Evolutionary conservation across 2,888 invertebrate species (phyloP).

Genomic region (Apotomis turbidana): DNA sequence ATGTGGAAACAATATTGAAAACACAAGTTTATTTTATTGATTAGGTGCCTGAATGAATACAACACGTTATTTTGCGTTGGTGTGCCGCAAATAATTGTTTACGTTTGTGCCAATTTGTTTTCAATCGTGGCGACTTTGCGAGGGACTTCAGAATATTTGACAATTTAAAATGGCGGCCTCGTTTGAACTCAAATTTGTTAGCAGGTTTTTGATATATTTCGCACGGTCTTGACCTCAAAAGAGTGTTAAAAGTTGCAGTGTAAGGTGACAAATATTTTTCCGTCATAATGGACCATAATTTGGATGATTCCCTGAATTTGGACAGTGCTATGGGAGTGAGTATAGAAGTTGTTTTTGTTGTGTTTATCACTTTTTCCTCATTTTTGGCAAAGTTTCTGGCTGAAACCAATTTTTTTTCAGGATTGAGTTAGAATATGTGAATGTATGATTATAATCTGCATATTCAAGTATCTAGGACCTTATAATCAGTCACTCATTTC

Average conservation of each 20-base stretch:
- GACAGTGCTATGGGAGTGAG: conserved; percentile 74
- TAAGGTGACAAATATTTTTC: conserved; percentile 40
- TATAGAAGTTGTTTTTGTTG: conserved; percentile 44
- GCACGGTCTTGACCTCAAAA: conserved; percentile 38
- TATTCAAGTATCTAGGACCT: background rate
- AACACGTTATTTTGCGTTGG: conserved; percentile 21
- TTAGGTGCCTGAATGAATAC: conserved; percentile 15
- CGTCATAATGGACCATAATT: conserved; percentile 71
- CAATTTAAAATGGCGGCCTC: conserved; percentile 83
- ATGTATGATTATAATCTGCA: background rate
- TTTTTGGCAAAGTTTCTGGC: conserved; percentile 10
- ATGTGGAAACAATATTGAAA: conserved; percentile 21
- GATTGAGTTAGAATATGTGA: background rate
- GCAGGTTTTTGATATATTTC: conserved; percentile 50
- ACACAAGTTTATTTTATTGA: conserved; percentile 4
- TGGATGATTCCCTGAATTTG: conserved; percentile 73
- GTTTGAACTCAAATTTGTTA: conserved; percentile 73
- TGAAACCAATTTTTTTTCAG: background rate
- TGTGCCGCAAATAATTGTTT: conserved; percentile 45
- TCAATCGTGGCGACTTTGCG: conserved; percentile 75
- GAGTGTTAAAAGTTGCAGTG: conserved; percentile 37
- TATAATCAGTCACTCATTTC: background rate
- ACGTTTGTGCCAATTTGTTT: conserved; percentile 69
- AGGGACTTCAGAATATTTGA: conserved; percentile 70
- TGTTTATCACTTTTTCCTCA: conserved; percentile 39